A percentile compares a stretch with the other conserved stretches of the same genome.
phyloP scores from a whole-genome alignment of 1,140 invertebrate genomes.

The Pteromalus puparum region DNA sequence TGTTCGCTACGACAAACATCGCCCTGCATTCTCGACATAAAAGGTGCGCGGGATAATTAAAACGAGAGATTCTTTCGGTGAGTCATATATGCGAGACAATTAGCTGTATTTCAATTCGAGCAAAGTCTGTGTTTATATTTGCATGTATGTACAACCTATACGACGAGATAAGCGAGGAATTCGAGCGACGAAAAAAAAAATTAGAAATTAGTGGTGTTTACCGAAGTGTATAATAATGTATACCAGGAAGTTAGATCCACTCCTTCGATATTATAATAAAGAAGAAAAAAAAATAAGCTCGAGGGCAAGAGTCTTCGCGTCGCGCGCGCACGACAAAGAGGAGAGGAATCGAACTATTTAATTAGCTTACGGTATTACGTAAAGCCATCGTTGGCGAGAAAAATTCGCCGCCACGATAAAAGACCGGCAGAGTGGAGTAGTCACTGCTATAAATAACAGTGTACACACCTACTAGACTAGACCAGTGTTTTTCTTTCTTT shows the following conservation, averaged over 20 bases:
- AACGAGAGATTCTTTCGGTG: too few relatives aligned
- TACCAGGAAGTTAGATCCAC: not conserved
- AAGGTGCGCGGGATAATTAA: too few relatives aligned
- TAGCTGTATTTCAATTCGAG: too few relatives aligned
- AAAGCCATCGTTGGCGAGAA: not conserved
- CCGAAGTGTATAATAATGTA: not conserved
- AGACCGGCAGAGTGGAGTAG: constrained; percentile 6
- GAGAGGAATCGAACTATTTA: not conserved
- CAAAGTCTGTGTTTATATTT: too few relatives aligned
- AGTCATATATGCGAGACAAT: too few relatives aligned
- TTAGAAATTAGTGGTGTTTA: not conserved
- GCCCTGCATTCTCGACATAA: too few relatives aligned
- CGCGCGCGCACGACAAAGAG: not conserved
- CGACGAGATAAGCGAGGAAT: constrained; percentile 2
- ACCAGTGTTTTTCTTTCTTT: constrained; percentile 1
- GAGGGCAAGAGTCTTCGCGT: not conserved
- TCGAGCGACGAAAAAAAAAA: not conserved
- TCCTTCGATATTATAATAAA: not conserved
- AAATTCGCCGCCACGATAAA: constrained; percentile 12
- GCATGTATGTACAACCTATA: too few relatives aligned
- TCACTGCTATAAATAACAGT: constrained; percentile 56
- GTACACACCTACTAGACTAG: constrained; percentile 5
- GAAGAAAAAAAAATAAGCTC: not conserved
- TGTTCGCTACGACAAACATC: too few relatives aligned
- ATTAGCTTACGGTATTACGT: constrained; percentile 9